Percentiles rank a stretch among this genome's conserved stretches.
Conservation (phyloP, 2,113 vertebrate genomes). For the Chaetorhynchus papuensis region DNA sequence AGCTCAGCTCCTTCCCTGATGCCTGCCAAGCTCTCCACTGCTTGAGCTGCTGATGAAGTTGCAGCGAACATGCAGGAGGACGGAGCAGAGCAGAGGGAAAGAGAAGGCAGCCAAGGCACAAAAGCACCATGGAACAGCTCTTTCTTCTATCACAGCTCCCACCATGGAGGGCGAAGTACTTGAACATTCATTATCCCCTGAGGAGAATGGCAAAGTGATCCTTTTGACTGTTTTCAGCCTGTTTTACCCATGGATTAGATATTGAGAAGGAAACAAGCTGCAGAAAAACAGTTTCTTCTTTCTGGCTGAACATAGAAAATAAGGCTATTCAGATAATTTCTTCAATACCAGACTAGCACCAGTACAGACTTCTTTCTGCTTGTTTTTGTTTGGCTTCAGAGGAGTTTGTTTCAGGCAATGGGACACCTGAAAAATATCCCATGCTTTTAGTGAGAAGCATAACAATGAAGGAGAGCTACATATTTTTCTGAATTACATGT, state of each 20-base stretch:
- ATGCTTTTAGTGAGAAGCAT: fast-evolving
- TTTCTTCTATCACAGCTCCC: neutral
- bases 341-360: neutral
- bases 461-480: neutral
- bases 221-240: neutral
- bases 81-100: neutral
- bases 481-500: neutral
- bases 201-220: neutral
- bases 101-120: neutral
- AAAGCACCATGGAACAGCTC: neutral
- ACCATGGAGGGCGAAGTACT: neutral
- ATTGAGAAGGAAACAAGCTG: neutral
- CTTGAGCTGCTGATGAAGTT: neutral
- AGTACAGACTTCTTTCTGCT: neutral
- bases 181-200: neutral
- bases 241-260: neutral
- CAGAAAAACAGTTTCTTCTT: neutral
- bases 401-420: neutral
- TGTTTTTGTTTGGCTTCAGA: neutral
- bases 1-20: neutral
- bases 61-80: neutral
- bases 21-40: neutral
- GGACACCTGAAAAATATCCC: neutral
- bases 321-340: neutral
- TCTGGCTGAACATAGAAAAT: neutral